These are phyloP conservation scores for Ophion costatus DNA, from an alignment of 2,888 invertebrate species.

Conservation along the genomic window DNA sequence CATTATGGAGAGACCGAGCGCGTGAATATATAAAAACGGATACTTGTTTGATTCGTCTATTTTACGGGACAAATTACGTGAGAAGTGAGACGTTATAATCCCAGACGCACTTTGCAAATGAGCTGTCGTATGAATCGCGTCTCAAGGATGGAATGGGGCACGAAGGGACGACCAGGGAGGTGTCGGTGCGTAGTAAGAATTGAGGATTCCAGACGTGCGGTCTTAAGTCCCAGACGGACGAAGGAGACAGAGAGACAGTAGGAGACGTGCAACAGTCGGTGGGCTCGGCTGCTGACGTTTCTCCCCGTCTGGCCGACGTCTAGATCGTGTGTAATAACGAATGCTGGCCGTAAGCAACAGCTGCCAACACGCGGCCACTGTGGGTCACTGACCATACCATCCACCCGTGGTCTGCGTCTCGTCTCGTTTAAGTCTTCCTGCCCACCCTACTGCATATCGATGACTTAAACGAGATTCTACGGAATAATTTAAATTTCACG, in stretches of 20 bases:
- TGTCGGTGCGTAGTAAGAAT: conserved; percentile 36
- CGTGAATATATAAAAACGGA: not conserved
- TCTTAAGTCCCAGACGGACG: conserved; percentile 63
- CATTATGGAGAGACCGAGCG: too few relatives aligned
- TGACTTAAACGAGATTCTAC: conserved; percentile 52
- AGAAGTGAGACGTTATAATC: conserved; percentile 26
- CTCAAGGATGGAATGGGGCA: conserved; percentile 50
- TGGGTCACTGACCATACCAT: conserved; percentile 79
- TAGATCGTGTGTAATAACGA: conserved; percentile 78
- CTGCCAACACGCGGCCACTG: conserved; percentile 71
- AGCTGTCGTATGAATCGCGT: conserved; percentile 48
- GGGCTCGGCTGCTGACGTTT: conserved; percentile 74
- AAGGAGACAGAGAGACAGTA: conserved; percentile 52
- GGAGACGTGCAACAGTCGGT: conserved; percentile 57
- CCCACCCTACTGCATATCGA: conserved; percentile 59
- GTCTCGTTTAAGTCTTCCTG: conserved; percentile 47
- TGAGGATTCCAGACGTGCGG: conserved; percentile 64
- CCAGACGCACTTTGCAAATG: not conserved
- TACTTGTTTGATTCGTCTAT: not conserved
- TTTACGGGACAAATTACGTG: conserved; percentile 33
- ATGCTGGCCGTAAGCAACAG: conserved; percentile 75
- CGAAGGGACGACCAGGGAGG: not conserved
- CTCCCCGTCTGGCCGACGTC: conserved; percentile 79
- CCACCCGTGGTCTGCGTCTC: conserved; percentile 52
- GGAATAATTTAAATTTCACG: conserved; percentile 51